Conservation (phyloP, 2,888 invertebrate species). For the Meghimatium bilineatum region DNA sequence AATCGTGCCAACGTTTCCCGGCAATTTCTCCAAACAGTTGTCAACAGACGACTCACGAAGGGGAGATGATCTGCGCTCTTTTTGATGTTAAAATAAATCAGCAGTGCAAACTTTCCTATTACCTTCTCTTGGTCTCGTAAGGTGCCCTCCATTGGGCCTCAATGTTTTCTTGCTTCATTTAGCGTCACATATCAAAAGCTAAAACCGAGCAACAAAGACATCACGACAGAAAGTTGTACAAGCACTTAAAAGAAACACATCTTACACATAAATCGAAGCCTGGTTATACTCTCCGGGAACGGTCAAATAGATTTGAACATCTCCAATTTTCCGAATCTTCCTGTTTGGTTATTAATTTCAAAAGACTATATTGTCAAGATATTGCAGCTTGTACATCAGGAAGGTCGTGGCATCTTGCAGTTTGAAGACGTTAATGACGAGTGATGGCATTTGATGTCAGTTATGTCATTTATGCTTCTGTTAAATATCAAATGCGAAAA, state of each 20-base stretch:
- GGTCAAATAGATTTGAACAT: neutral
- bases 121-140: neutral
- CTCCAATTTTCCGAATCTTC: neutral
- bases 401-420: too few species aligned
- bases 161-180: neutral
- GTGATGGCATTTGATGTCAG: too few species aligned
- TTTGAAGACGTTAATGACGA: too few species aligned
- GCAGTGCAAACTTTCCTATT: neutral
- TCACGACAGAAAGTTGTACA: neutral
- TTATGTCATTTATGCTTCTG: too few species aligned
- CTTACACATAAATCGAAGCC: neutral
- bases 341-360: neutral
- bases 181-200: neutral
- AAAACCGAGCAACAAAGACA: neutral
- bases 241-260: neutral
- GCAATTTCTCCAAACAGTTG: neutral
- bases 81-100: constrained; percentile 32
- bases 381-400: neutral
- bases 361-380: neutral
- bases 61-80: constrained; percentile 6
- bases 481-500: too few species aligned
- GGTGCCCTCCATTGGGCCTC: neutral
- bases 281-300: neutral
- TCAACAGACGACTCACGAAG: too few species aligned
- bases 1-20: constrained; percentile 18